Evolutionary conservation across 1,140 invertebrate genomes (phyloP), one percentile per base, ranked within the genome.

Genomic region (Trinorchestia longiramus): DNA sequence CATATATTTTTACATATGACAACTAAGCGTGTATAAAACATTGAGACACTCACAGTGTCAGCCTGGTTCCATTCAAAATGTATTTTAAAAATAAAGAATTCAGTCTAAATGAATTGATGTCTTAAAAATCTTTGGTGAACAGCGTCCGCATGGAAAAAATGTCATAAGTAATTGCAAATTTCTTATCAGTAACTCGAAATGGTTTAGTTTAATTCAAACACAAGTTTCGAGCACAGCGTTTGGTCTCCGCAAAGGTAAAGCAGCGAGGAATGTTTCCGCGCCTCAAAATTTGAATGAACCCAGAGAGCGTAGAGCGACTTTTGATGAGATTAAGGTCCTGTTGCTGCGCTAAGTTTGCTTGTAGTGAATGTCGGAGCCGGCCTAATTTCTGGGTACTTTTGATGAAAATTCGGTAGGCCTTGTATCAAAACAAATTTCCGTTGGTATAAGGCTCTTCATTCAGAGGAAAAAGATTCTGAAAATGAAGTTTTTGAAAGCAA

Each of bases 241-340:
- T 28, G 62, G 62, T 77, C 11, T 77, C 62, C 11, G 62, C 62
- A 28, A 77, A 77, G 3, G 62, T 11, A 11, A 77, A 77, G 28
- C 62, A 36, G 15, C 62, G 43, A 94, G 44, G 44, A 43, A 94
- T 94, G 43, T 91, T 94, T 47, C 43, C 43, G 40, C 43, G 43
- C 92, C 92, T 94, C 3, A 11, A 94, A 45, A 94, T 47, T 94
- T 47, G 40, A 94, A 47, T 45, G 92, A 40, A 45, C 43, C 17
- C 11, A 36, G 43, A 45, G 40, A 44, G 43, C 43, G 43, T 47
- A 3, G 92, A 40, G 92, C 92, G 43, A n/a, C 92, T 45, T 94
- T 94, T 94, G 92, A 94, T 44, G 92, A 94, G 92, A 94, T 94
- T 94, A 94, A 43, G 92, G 43, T 94, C 92, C 44, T 44, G 92